Evolutionary conservation across 1,140 invertebrate species (phyloP), one percentile per base, ranked within the genome.

Genomic region (Goniozus legneri): DNA sequence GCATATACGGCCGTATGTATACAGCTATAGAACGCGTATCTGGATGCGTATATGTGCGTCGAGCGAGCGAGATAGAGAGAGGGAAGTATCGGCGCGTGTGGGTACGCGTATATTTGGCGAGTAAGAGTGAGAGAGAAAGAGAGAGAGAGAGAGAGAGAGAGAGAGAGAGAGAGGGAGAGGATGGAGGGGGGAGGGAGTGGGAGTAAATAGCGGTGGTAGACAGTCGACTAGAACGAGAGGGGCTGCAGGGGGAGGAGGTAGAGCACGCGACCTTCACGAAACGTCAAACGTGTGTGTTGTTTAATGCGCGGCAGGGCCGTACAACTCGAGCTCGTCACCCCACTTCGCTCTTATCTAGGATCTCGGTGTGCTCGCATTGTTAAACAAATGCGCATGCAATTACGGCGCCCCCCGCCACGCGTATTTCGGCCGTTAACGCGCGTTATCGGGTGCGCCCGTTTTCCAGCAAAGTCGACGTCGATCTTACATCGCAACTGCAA

Each of bases 191-290:
- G 19, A 22, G 30, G 22, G 41, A 44, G n/a, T 39, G 32, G 41
- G 16, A 38, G 15, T 35, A 15, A 36, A n/a, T n/a, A n/a, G n/a
- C n/a, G n/a, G n/a, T n/a, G n/a, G 12, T 41, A 34, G 44, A 21
- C 12, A 33, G n/a, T 21, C 15, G 20, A 33, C n/a, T 30, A 16
- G 8, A 19, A 32, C 47, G 30, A 27, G 47, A 49, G 43, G 44
- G 40, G 33, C 31, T 41, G 16, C 19, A 19, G 22, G 19, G 36
- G 12, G 51, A 27, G 46, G 51, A 45, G 52, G 16, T 32, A 42
- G 46, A 61, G 58, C 49, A 58, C 54, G 55, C 58, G 58, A 58
- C 59, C 58, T 62, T 62, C 59, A 32, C 44, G 51, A 61, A 61
- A 61, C 58, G 58, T 60, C 49, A 60, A 60, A 60, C 54, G 56